phyloP scores from a whole-genome alignment of 2,113 vertebrate species.

The Theristicus caerulescens region DNA sequence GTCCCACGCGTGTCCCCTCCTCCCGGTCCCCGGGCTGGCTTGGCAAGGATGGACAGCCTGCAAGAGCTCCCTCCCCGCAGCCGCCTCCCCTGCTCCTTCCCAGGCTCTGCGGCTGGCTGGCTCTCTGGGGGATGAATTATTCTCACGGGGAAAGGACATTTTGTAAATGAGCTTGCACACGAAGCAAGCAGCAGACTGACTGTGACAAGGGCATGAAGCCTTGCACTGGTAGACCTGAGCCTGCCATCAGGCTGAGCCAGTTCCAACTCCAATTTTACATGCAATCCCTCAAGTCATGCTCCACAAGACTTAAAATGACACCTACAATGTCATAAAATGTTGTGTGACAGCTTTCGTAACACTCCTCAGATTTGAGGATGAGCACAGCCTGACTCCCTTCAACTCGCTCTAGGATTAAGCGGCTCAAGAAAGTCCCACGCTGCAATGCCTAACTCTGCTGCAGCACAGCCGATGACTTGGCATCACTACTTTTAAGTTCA shows the following conservation, averaged over 20 bases:
- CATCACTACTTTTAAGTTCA: not conserved
- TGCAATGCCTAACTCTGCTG: not conserved
- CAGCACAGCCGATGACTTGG: not conserved
- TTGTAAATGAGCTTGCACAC: accelerated
- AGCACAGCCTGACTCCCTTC: not conserved
- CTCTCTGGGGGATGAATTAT: accelerated
- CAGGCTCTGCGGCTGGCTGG: not conserved
- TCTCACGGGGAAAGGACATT: not conserved
- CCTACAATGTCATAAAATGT: accelerated
- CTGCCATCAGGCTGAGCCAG: not conserved
- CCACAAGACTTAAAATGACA: not conserved
- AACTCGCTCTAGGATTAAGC: not conserved
- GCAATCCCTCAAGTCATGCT: not conserved
- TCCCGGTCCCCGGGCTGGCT: not conserved
- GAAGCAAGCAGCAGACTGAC: not conserved
- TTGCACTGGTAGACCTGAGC: not conserved
- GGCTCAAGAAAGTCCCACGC: not conserved
- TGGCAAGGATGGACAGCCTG: accelerated
- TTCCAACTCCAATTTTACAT: not conserved
- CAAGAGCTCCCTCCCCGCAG: not conserved
- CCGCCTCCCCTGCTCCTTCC: not conserved
- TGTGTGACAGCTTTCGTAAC: not conserved
- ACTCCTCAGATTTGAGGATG: accelerated
- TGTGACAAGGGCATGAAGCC: accelerated
- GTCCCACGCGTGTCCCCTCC: not conserved